Conservation (phyloP, 2,888 invertebrate species). For the Dicranocentrus wangi region DNA sequence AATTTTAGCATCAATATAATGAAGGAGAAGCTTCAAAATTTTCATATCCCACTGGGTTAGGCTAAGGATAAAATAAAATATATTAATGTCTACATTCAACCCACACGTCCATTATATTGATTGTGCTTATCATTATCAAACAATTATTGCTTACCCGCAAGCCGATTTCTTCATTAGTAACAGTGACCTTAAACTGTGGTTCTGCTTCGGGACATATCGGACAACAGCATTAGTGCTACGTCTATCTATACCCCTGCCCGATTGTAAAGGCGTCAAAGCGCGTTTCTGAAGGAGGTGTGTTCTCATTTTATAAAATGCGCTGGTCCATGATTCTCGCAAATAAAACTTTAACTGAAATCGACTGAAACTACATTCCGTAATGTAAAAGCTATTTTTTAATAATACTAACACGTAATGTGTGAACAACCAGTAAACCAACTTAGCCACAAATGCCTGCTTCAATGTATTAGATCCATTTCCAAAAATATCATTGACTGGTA, state of each 20-base stretch:
- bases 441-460: conserved; percentile 23
- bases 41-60: background rate
- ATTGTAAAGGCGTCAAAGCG: background rate
- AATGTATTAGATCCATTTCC: background rate
- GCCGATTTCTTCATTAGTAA: conserved; percentile 5
- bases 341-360: conserved; percentile 61
- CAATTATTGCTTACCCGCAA: background rate
- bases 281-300: conserved; percentile 24
- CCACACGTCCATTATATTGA: too few relatives aligned
- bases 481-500: background rate
- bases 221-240: conserved; percentile 1
- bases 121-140: background rate
- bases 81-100: too few relatives aligned
- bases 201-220: conserved; percentile 33
- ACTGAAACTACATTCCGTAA: conserved; percentile 62
- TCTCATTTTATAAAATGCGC: conserved; percentile 51
- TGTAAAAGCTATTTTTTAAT: conserved; percentile 63
- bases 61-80: conserved; percentile 1
- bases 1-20: conserved; percentile 38
- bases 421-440: conserved; percentile 63
- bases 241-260: background rate
- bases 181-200: conserved; percentile 26
- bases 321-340: conserved; percentile 65
- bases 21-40: background rate
- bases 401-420: conserved; percentile 53